Percentiles rank a stretch among this genome's conserved stretches.
These are phyloP conservation scores for Microctenopoma lineatum DNA, from an alignment of 2,797 vertebrate species.

Conservation along the genomic window DNA sequence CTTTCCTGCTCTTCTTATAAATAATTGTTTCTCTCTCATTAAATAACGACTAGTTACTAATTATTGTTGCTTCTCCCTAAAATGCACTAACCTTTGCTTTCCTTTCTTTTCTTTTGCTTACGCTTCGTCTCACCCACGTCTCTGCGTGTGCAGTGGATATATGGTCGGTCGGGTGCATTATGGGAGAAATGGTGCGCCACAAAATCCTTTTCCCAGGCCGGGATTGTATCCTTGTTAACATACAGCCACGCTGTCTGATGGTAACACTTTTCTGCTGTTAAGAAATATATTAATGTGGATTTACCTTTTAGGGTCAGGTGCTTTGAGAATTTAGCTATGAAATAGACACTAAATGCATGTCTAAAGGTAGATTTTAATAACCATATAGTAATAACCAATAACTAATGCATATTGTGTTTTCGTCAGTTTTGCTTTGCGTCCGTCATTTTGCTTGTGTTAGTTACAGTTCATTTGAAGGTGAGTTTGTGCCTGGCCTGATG, in stretches of 20 bases:
- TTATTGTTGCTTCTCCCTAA: constrained; percentile 66
- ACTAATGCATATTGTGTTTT: neutral
- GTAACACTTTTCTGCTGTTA: constrained; percentile 31
- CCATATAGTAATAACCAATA: neutral
- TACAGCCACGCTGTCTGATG: constrained; percentile 26
- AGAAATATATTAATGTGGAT: constrained; percentile 7
- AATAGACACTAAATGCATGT: neutral
- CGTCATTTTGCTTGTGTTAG: constrained; percentile 3
- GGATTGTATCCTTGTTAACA: constrained; percentile 89
- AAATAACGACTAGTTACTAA: constrained; percentile 61
- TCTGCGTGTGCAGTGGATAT: constrained; percentile 92
- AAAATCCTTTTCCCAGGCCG: constrained; percentile 92
- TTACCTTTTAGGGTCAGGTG: neutral
- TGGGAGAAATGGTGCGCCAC: constrained; percentile 95
- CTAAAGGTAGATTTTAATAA: neutral
- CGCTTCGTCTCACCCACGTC: constrained; percentile 74
- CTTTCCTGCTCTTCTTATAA: constrained; percentile 38
- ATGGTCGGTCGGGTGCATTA: constrained; percentile 95
- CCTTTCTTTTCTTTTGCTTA: constrained; percentile 70
- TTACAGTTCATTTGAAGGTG: constrained; percentile 1
- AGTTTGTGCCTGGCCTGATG: constrained; percentile 36
- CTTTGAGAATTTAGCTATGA: neutral
- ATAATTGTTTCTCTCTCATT: constrained; percentile 50
- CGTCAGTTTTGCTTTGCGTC: neutral
- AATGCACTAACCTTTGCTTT: constrained; percentile 67